Evolutionary conservation across 2,888 invertebrate genomes (phyloP), one percentile per base, ranked within the genome.

Genomic region (Drosophila paucipuncta): DNA sequence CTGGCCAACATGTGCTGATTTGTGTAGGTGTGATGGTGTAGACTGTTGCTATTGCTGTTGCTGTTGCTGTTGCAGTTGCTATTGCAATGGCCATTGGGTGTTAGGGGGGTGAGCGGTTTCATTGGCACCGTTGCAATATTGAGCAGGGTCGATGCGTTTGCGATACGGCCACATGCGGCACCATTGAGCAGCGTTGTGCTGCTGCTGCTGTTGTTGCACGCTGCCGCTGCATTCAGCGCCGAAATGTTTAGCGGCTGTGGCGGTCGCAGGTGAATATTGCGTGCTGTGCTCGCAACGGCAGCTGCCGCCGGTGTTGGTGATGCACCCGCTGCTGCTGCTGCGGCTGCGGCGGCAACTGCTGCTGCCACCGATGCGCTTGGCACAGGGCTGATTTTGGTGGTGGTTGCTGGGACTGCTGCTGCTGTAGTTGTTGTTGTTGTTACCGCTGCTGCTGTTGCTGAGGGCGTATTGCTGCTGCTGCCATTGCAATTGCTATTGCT

Each of bases 171-270:
- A 16, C 25, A 47, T 5, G 92, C 92, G 49, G 91, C 92, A 83
- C 87, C 85, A 50, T 82, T 88, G 28, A 85, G 82, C 62, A 83
- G 67, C 28, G 74, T 25, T 47, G 47, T 67, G 25, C 65, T 68
- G 80, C 70, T 86, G 43, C 81, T 57, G 57, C 28, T 28, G 49
- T 78, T 57, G 57, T 39, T 39, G 59, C 16, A 57, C 57, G 57
- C 28, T 13, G 70, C 70, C 68, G 90, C 74, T 22, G 92, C 85
- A 69, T 89, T 93, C 85, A 96, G 93, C 67, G 96, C 95, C 83
- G 96, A 95, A 75, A 95, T 95, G 92, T 96, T 96, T 78, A 96
- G 94, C 64, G 96, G 95, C 84, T 95, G 95, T 86, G 95, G 95
- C 55, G 93, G 93, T 70, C 93, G 91, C 81, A 92, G 82, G 75